Conservation (phyloP, 1,140 invertebrate species). For the Sminthurinus signatus region DNA sequence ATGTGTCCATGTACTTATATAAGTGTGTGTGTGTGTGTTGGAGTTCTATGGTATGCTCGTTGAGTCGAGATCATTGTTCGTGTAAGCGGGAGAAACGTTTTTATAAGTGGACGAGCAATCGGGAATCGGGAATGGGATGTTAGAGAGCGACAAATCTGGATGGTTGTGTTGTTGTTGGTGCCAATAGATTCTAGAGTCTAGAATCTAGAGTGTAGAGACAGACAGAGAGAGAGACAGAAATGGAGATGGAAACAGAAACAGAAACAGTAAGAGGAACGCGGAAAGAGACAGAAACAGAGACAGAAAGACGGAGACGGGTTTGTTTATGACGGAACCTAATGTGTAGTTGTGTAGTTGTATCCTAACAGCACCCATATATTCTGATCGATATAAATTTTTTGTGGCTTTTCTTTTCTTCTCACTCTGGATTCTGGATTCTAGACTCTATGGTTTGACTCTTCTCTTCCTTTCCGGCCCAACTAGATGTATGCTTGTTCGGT, state of each 20-base stretch:
- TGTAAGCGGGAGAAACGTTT: too few species aligned
- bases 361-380: conserved; percentile 26
- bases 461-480: conserved; percentile 11
- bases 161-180: conserved; percentile 11
- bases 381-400: conserved; percentile 30
- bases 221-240: too few species aligned
- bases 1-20: too few species aligned
- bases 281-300: too few species aligned
- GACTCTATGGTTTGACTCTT: too few species aligned
- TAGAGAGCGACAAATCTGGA: conserved; percentile 16
- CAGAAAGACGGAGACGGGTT: conserved; percentile 13
- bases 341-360: conserved; percentile 30
- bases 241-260: too few species aligned
- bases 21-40: too few species aligned
- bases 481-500: background rate
- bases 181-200: conserved; percentile 29
- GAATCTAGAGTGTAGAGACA: too few species aligned
- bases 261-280: too few species aligned
- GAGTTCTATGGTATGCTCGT: too few species aligned
- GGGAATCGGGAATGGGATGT: conserved; percentile 1
- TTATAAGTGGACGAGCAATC: background rate
- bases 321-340: conserved; percentile 33
- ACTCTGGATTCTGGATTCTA: too few species aligned
- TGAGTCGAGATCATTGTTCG: too few species aligned
- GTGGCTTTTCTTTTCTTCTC: conserved; percentile 18